phyloP scores from a whole-genome alignment of 2,113 vertebrate species.

The Cephalophus harveyi region DNA sequence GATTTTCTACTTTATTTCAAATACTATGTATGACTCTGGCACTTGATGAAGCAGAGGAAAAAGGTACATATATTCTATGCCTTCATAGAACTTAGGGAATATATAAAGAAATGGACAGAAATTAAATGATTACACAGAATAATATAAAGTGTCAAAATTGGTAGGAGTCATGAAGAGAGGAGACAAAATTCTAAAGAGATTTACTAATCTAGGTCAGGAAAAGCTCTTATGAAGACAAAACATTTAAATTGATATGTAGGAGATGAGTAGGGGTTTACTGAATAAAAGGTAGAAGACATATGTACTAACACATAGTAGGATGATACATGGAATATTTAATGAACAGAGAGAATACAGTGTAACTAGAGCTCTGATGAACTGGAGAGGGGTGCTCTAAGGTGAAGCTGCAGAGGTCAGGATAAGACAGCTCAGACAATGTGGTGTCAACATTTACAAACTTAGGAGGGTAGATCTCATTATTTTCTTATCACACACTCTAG shows the following conservation, averaged over 20 bases:
- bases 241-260: not conserved
- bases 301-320: not conserved
- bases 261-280: not conserved
- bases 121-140: not conserved
- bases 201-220: not conserved
- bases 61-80: not conserved
- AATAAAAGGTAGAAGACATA: not conserved
- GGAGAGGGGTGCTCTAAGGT: too few species aligned
- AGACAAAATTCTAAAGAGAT: not conserved
- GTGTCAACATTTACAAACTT: not conserved
- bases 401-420: not conserved
- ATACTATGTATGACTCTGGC: not conserved
- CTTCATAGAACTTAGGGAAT: not conserved
- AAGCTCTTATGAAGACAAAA: not conserved
- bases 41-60: not conserved
- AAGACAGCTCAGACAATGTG: fast-evolving
- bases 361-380: not conserved
- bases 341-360: not conserved
- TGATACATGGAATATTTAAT: not conserved
- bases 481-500: not conserved
- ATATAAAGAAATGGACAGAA: not conserved
- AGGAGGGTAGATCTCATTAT: not conserved
- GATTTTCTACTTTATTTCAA: not conserved
- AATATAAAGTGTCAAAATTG: not conserved
- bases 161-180: not conserved